Base-by-base conservation (phyloP, 2,113 vertebrate species). In the Colinus virginianus region DNA sequence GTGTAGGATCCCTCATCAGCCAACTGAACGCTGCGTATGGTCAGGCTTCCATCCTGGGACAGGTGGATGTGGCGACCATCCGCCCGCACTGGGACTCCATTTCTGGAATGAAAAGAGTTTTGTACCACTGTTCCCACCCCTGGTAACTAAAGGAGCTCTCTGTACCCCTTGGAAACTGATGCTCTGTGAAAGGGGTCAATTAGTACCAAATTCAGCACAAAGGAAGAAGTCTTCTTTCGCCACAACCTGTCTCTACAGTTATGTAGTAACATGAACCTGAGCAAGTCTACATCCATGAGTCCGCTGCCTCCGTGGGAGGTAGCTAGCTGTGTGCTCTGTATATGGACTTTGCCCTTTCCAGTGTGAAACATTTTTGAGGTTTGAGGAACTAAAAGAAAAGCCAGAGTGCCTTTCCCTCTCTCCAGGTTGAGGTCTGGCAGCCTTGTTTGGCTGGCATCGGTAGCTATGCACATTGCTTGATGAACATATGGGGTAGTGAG, bases 1-100 rank as follows among this genome's bases (percentile, higher is more conserved):
- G 98, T 99, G 90, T 99, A 99, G 11, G 98, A 98, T 7, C 99
- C 99, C 93, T 99, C 98, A 0, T 99, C 99, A 13, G 90, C 80
- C 30, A 95, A 79, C 87, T 86, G 98, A 19, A 98, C 97, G 1
- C 98, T 97, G 49, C 98, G 98, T 49, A 99, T 97, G 43, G 98
- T 87, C 94, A 99, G 97, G 36, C 97, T 98, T 74, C 99, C 99
- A 3, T 99, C 98, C 6, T 95, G 91, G 5, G 98, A 98, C 89
- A 98, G 82, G 85, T 98, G 97, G 59, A 99, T 94, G 6, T 89
- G 98, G 25, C 67, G 95, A 11, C 98, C 98, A 4, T 99, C 98
- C 0, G 98, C 97, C 81, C 95, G 87, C 83, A 99, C 97, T 0
- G 98, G 99, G 5, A 99, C 96, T 6, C 99, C 99, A 0, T 99